phyloP scores from a whole-genome alignment of 2,797 vertebrate species.

The Acrossocheilus fasciatus region DNA sequence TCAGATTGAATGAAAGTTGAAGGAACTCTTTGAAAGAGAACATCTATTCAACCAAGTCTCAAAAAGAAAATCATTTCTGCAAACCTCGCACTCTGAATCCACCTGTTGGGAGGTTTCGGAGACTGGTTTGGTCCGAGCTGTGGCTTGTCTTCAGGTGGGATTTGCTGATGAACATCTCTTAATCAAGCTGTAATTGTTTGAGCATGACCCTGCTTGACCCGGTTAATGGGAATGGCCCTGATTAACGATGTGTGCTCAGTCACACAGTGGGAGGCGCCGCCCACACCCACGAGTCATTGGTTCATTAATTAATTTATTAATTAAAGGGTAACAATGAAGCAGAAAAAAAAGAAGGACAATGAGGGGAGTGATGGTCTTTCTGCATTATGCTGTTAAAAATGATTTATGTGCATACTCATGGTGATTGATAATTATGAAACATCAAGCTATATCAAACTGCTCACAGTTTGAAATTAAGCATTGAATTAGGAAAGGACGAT shows the following conservation, averaged over 20 bases:
- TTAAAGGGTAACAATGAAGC: slow-evolving; percentile 67
- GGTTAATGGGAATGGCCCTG: slow-evolving; percentile 76
- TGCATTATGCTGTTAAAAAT: slow-evolving; percentile 18
- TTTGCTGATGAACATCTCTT: slow-evolving; percentile 79
- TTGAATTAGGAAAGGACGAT: background rate
- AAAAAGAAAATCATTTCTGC: background rate
- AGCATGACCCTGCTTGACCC: slow-evolving; percentile 80
- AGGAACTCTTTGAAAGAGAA: slow-evolving; percentile 20
- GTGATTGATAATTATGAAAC: slow-evolving; percentile 30
- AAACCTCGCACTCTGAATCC: background rate
- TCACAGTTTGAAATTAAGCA: slow-evolving; percentile 14
- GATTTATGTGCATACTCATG: slow-evolving; percentile 23
- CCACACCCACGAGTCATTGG: slow-evolving; percentile 68
- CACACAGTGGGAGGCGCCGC: slow-evolving; percentile 77
- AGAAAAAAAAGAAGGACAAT: slow-evolving; percentile 35
- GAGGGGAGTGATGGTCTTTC: background rate
- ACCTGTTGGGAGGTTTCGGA: slow-evolving; percentile 30
- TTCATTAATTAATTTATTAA: slow-evolving; percentile 71
- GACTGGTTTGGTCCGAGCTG: background rate
- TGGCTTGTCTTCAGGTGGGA: slow-evolving; percentile 59
- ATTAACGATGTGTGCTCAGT: slow-evolving; percentile 80
- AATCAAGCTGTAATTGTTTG: slow-evolving; percentile 83
- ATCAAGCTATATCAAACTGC: slow-evolving; percentile 4
- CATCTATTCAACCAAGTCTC: slow-evolving; percentile 35
- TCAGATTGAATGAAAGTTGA: slow-evolving; percentile 31